A percentile compares a stretch with the other conserved stretches of the same genome.
Evolutionary conservation across 2,113 vertebrate species (phyloP).

Genomic region (Rafetus swinhoei): DNA sequence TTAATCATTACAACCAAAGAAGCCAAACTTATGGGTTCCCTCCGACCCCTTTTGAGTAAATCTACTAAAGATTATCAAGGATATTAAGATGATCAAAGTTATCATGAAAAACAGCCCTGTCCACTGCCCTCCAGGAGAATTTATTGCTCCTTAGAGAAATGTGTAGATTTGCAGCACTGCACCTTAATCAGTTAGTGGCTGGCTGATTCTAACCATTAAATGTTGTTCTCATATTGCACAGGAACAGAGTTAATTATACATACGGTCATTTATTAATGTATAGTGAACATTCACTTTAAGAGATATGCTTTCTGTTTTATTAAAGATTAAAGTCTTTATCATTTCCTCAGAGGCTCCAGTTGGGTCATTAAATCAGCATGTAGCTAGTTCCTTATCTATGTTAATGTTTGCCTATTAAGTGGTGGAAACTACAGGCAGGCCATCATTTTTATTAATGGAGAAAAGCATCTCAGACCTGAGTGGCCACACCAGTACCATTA

Average conservation of each 20-base stretch:
- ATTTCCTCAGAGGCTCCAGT: not conserved
- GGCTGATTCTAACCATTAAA: not conserved
- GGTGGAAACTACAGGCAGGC: not conserved
- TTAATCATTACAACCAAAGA: slow-evolving; percentile 29
- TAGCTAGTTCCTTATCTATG: not conserved
- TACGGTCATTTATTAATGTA: not conserved
- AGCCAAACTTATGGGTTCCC: not conserved
- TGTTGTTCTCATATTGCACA: not conserved
- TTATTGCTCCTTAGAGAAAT: not conserved
- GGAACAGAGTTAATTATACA: not conserved
- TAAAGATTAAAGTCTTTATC: not conserved
- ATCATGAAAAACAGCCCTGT: not conserved
- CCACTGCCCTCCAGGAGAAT: not conserved
- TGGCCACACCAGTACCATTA: not conserved
- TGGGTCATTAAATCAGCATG: not conserved
- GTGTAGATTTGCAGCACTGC: not conserved
- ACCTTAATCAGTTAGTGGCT: not conserved
- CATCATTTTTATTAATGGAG: not conserved
- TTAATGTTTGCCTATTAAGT: slow-evolving; percentile 28
- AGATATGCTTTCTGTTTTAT: not conserved
- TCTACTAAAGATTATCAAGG: slow-evolving; percentile 22
- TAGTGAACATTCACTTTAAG: not conserved
- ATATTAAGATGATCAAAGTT: slow-evolving; percentile 46
- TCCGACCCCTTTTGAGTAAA: not conserved
- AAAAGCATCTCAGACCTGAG: not conserved